These are phyloP conservation scores for Cydia amplana DNA, from an alignment of 1,140 invertebrate genomes.

Conservation along the genomic window DNA sequence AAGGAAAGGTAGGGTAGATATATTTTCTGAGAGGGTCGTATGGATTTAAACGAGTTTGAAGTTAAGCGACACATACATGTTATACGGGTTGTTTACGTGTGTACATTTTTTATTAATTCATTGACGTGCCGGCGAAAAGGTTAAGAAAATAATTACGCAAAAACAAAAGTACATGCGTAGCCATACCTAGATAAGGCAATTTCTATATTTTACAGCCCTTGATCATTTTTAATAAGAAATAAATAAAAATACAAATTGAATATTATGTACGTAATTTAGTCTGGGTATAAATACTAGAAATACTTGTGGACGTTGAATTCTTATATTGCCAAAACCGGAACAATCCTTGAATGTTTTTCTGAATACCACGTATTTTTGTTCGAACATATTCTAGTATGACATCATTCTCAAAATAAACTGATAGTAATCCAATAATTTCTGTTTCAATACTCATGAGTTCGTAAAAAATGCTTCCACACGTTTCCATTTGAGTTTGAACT, in stretches of 20 bases:
- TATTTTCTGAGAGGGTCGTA: too few relatives aligned
- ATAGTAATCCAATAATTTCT: neutral
- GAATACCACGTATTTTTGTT: constrained; percentile 46
- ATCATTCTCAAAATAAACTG: constrained; percentile 46
- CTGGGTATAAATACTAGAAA: neutral
- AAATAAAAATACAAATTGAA: neutral
- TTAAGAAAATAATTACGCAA: too few relatives aligned
- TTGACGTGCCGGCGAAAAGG: too few relatives aligned
- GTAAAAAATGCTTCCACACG: neutral
- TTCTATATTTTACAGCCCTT: too few relatives aligned
- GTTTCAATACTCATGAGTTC: neutral
- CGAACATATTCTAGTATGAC: constrained; percentile 54
- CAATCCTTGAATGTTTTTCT: constrained; percentile 42
- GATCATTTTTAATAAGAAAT: neutral
- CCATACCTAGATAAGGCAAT: too few relatives aligned
- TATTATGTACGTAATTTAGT: neutral
- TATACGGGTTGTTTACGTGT: too few relatives aligned
- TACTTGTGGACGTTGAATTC: neutral
- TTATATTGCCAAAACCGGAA: constrained; percentile 29
- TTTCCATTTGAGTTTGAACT: neutral
- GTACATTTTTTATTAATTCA: too few relatives aligned
- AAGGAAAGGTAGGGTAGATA: too few relatives aligned
- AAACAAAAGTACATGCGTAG: too few relatives aligned
- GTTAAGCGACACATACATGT: too few relatives aligned
- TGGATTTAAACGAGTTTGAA: too few relatives aligned